Percentiles rank a stretch among this genome's conserved stretches.
Evolutionary conservation across 1,140 invertebrate species (phyloP).

Genomic region (Ridgeia piscesae): DNA sequence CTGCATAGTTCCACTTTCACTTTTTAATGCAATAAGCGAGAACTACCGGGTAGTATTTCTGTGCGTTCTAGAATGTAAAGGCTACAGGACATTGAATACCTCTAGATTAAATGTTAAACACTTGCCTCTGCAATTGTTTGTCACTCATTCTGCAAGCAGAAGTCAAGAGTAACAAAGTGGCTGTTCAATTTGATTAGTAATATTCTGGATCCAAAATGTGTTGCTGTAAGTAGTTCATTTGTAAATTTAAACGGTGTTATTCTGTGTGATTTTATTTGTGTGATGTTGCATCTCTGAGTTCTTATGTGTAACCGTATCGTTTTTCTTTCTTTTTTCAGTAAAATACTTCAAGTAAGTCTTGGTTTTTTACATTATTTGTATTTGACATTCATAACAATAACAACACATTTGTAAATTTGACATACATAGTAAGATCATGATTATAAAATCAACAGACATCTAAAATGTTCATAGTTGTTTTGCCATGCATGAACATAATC

Average conservation of each 20-base stretch:
- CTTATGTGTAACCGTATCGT: conserved; percentile 17
- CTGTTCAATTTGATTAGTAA: background rate
- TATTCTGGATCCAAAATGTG: background rate
- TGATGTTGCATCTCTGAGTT: conserved; percentile 16
- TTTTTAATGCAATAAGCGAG: too few relatives aligned
- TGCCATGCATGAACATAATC: background rate
- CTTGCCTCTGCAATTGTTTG: too few relatives aligned
- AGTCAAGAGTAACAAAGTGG: background rate
- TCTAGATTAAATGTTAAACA: too few relatives aligned
- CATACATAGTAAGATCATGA: too few relatives aligned
- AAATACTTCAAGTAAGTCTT: conserved; percentile 57
- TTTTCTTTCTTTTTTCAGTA: conserved; percentile 42
- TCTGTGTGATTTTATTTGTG: background rate
- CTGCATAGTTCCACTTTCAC: too few relatives aligned
- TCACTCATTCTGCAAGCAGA: too few relatives aligned
- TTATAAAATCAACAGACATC: too few relatives aligned
- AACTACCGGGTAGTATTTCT: too few relatives aligned
- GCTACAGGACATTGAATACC: too few relatives aligned
- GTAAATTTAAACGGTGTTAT: background rate
- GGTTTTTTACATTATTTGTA: conserved; percentile 16
- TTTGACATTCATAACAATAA: background rate
- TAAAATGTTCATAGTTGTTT: background rate
- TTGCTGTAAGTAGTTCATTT: background rate
- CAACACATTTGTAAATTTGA: too few relatives aligned
- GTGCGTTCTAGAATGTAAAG: too few relatives aligned